phyloP scores from a whole-genome alignment of 2,888 invertebrate genomes.

The Cryptophagus acutangulus region DNA sequence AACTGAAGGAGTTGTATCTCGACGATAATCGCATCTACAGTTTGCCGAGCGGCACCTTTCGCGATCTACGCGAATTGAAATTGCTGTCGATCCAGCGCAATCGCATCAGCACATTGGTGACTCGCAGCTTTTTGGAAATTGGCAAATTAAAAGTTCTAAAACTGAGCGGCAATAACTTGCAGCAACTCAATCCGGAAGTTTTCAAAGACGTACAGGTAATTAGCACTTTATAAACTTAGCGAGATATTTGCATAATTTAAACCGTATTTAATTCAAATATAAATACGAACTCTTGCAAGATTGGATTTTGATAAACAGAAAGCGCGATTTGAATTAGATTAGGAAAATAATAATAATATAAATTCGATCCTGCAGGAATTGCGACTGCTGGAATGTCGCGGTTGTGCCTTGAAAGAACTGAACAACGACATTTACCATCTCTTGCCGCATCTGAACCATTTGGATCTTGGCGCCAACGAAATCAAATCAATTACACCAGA shows the following conservation, averaged over 20 bases:
- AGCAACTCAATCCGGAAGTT: constrained; percentile 71
- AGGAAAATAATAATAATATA: constrained; percentile 7
- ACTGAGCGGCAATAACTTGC: constrained; percentile 69
- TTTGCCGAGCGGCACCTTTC: constrained; percentile 73
- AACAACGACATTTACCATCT: constrained; percentile 73
- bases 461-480: constrained; percentile 73
- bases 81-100: constrained; percentile 64
- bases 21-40: constrained; percentile 72
- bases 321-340: too few species aligned
- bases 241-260: background rate
- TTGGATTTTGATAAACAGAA: too few species aligned
- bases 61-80: constrained; percentile 56
- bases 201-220: constrained; percentile 64
- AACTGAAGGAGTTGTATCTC: constrained; percentile 65
- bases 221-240: background rate
- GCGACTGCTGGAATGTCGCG: constrained; percentile 65
- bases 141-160: constrained; percentile 67
- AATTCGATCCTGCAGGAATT: constrained; percentile 56
- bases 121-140: constrained; percentile 68
- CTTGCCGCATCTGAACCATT: constrained; percentile 61
- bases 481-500: constrained; percentile 65
- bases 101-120: constrained; percentile 62
- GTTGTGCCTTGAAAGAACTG: constrained; percentile 65
- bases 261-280: too few species aligned
- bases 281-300: too few species aligned